phyloP scores from a whole-genome alignment of 2,888 invertebrate genomes.

The Lypha dubia region DNA sequence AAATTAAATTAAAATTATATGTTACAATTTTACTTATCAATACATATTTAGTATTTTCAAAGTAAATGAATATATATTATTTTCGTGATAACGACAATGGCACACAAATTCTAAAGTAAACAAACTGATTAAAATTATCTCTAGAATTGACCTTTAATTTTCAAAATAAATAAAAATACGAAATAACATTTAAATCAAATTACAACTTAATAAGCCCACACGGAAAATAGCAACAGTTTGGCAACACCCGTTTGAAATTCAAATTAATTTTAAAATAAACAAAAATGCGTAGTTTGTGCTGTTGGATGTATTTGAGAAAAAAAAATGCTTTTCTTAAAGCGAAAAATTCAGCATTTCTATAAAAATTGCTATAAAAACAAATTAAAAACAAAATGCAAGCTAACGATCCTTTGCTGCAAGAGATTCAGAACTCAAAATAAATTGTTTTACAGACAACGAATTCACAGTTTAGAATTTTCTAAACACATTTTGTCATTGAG shows the following conservation, averaged over 20 bases:
- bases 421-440: too few relatives aligned
- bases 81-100: neutral
- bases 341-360: neutral
- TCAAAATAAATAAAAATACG: slow-evolving; percentile 16
- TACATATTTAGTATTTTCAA: neutral
- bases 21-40: neutral
- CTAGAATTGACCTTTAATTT: slow-evolving; percentile 8
- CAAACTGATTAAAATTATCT: slow-evolving; percentile 15
- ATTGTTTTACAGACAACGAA: too few relatives aligned
- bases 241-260: slow-evolving; percentile 41
- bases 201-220: slow-evolving; percentile 10
- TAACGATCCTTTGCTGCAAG: too few relatives aligned
- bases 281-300: slow-evolving; percentile 6
- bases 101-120: slow-evolving; percentile 5
- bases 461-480: too few relatives aligned
- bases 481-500: too few relatives aligned
- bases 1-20: neutral
- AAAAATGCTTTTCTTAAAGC: neutral
- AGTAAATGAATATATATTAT: neutral
- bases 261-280: slow-evolving; percentile 37
- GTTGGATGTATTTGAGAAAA: neutral
- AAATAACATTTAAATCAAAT: neutral
- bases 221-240: slow-evolving; percentile 35
- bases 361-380: neutral
- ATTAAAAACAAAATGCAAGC: neutral